Base-by-base conservation (phyloP, 2,888 invertebrate genomes). In the Atrina japonica region DNA sequence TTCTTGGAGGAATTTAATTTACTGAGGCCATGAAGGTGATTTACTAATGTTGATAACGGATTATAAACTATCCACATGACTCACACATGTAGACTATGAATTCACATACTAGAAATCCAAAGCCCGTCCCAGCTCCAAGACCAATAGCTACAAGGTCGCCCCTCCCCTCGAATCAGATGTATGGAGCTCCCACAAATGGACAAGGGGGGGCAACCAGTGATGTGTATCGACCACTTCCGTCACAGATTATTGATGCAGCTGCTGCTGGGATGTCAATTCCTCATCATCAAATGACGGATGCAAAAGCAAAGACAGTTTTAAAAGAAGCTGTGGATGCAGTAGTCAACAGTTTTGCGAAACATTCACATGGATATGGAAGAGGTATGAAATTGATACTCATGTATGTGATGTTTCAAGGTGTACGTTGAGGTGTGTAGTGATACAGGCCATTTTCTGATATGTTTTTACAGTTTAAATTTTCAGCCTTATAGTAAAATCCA, bases 311-410 rank as follows among this genome's bases (percentile, higher is more conserved):
- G 70, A 90, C 90, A 45, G 90, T 91, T 66, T 91, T 94, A 61
- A 93, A 93, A 84, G 94, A 94, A 88, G 94, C 94, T n/a, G 94
- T 94, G 23, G 94, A 94, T 88, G 94, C 94, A 18, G 94, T 94
- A 56, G 94, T 94, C 79, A 94, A 94, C 89, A 94, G 94, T 89
- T 94, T 94, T 90, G 94, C 94, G 35, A 94, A 94, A 86, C 94
- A 94, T 84, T 93, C 93, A 43, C 94, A 94, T 88, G 94, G 94
- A 74, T 94, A 94, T 88, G 94, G 94, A 73, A 91, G 94, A 93
- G 94, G 94, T 94, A 89, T 91, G n/a, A n/a, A n/a, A n/a, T n/a
- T n/a, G n/a, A n/a, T n/a, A n/a, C n/a, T n/a, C n/a, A n/a, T n/a
- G n/a, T n/a, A n/a, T n/a, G n/a, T n/a, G n/a, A n/a, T n/a, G n/a